phyloP scores from a whole-genome alignment of 2,113 vertebrate species.

The Planiliza haematocheilus region DNA sequence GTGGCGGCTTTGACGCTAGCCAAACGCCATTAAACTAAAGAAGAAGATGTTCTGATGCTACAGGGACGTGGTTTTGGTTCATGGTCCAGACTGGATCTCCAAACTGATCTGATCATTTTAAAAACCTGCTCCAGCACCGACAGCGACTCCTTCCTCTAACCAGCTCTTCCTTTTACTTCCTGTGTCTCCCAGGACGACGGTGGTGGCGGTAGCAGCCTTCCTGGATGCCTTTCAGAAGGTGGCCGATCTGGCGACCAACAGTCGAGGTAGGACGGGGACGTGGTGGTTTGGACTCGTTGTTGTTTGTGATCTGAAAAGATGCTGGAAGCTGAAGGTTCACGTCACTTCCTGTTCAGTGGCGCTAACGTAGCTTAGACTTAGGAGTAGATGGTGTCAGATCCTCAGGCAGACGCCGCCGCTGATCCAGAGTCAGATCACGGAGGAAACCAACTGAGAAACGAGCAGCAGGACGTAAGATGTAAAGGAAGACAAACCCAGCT shows the following conservation, averaged over 20 bases:
- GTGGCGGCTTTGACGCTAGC: no score
- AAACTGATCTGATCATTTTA: no score
- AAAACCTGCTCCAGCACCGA: no score
- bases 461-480: background rate
- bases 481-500: background rate
- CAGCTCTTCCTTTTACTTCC: background rate
- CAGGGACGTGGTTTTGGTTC: no score
- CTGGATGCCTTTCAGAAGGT: constrained; percentile 88
- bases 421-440: background rate
- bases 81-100: no score
- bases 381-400: no score
- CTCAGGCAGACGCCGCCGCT: background rate
- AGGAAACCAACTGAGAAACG: background rate
- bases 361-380: no score
- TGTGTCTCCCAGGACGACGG: constrained; percentile 79
- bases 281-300: no score
- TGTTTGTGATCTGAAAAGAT: background rate
- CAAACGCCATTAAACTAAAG: no score
- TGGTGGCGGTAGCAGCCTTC: constrained; percentile 82
- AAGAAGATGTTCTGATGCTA: no score
- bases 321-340: background rate
- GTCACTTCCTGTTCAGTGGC: background rate
- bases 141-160: no score
- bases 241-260: constrained; percentile 85
- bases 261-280: constrained; percentile 83